These are phyloP conservation scores for Glaucidium brasilianum DNA, from an alignment of 2,113 vertebrate genomes.

Conservation along the genomic window DNA sequence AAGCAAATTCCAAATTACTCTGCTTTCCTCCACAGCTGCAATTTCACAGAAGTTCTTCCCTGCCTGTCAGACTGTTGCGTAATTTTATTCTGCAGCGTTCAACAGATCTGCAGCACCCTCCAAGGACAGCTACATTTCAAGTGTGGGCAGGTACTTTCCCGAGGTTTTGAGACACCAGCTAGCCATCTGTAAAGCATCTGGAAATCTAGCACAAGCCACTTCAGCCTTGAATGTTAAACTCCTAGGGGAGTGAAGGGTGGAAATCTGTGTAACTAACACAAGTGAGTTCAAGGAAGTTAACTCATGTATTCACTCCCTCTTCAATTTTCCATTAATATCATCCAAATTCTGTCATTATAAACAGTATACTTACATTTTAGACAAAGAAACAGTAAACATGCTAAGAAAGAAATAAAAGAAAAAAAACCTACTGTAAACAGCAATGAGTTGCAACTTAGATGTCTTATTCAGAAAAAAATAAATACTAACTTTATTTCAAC, in stretches of 20 bases:
- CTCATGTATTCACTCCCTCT: background rate
- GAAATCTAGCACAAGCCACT: background rate
- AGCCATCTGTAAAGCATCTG: background rate
- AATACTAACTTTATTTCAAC: background rate
- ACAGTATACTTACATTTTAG: background rate
- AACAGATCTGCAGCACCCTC: background rate
- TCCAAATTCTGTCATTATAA: background rate
- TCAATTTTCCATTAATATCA: background rate
- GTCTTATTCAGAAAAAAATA: background rate
- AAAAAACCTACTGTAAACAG: background rate
- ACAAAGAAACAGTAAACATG: background rate
- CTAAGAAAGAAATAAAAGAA: background rate
- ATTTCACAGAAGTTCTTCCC: background rate
- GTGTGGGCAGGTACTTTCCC: background rate
- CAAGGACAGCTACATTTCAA: background rate
- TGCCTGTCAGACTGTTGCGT: background rate
- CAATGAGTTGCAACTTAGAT: background rate
- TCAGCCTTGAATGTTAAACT: background rate
- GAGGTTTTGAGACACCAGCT: background rate
- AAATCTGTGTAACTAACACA: background rate
- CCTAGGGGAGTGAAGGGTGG: background rate
- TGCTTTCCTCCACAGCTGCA: background rate
- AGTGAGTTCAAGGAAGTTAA: background rate
- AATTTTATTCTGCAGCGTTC: background rate
- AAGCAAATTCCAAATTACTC: slow-evolving; percentile 22